Evolutionary conservation across 2,888 invertebrate species (phyloP).

Genomic region (Hyles lineata): DNA sequence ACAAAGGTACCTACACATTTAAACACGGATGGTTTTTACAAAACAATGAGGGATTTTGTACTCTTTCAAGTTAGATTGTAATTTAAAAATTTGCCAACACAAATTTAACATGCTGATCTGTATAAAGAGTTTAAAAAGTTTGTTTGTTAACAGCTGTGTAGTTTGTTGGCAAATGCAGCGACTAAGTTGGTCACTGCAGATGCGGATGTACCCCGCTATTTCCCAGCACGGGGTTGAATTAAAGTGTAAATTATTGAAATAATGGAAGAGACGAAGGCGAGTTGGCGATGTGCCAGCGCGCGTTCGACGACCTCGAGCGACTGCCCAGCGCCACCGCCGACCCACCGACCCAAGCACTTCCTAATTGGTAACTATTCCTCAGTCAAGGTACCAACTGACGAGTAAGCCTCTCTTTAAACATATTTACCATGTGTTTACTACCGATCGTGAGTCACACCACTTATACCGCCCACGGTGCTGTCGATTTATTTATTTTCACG

Average conservation of each 20-base stretch:
- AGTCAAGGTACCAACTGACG: slow-evolving; percentile 38
- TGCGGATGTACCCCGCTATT: slow-evolving; percentile 7
- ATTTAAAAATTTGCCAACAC: no score
- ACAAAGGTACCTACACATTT: no score
- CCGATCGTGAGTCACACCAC: slow-evolving; percentile 48
- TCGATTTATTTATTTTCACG: slow-evolving; percentile 45
- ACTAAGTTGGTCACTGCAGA: slow-evolving; percentile 6
- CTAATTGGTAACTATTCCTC: slow-evolving; percentile 63
- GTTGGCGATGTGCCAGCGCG: slow-evolving; percentile 64
- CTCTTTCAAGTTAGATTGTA: no score
- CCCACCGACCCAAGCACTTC: slow-evolving; percentile 50
- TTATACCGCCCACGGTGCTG: slow-evolving; percentile 39
- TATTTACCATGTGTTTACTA: slow-evolving; percentile 43
- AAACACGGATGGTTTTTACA: not conserved
- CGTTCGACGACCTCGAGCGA: slow-evolving; percentile 61
- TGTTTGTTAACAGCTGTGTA: not conserved
- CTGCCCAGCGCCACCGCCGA: slow-evolving; percentile 35
- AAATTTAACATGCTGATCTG: not conserved
- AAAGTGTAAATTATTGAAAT: slow-evolving; percentile 67
- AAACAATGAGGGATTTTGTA: no score
- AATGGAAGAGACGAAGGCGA: slow-evolving; percentile 60
- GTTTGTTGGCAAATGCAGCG: not conserved
- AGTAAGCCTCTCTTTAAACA: slow-evolving; percentile 46
- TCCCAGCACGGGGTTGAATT: slow-evolving; percentile 34
- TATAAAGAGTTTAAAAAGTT: not conserved